Conservation (phyloP, 92 coral and sea anemone species). For the Heliopora coerulea region DNA sequence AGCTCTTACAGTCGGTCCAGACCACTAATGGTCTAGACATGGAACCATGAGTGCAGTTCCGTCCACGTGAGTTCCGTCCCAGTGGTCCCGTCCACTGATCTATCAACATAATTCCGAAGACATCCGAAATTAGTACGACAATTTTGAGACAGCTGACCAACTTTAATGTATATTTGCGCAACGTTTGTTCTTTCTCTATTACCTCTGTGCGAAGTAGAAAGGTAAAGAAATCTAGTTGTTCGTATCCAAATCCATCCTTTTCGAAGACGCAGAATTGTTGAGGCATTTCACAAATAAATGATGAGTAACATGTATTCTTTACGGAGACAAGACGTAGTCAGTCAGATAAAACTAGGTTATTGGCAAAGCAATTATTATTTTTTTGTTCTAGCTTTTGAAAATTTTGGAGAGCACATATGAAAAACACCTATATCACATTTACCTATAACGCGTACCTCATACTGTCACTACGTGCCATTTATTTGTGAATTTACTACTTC, state of each 20-base stretch:
- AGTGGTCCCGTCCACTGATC: too few relatives aligned
- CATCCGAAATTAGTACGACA: neutral
- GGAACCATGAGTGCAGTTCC: too few relatives aligned
- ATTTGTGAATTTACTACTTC: neutral
- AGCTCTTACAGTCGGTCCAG: too few relatives aligned
- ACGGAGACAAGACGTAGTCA: too few relatives aligned
- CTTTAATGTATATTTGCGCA: constrained; percentile 4
- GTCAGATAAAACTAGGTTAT: too few relatives aligned
- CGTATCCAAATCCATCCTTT: constrained; percentile 8
- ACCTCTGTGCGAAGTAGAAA: constrained; percentile 28
- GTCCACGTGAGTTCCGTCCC: too few relatives aligned
- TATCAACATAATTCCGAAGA: constrained; percentile 1
- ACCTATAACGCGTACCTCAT: too few relatives aligned
- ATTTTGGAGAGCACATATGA: too few relatives aligned
- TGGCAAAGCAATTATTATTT: neutral
- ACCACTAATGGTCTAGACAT: too few relatives aligned
- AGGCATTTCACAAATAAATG: neutral
- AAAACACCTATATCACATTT: too few relatives aligned
- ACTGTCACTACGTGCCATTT: too few relatives aligned
- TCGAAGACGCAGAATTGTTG: neutral
- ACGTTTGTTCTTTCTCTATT: constrained; percentile 5
- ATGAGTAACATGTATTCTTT: neutral
- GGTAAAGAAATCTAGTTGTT: constrained; percentile 3
- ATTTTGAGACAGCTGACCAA: constrained; percentile 11
- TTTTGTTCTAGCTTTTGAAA: neutral